phyloP scores from a whole-genome alignment of 2,113 vertebrate genomes.

The Hypocryptadius cinnamomeus region DNA sequence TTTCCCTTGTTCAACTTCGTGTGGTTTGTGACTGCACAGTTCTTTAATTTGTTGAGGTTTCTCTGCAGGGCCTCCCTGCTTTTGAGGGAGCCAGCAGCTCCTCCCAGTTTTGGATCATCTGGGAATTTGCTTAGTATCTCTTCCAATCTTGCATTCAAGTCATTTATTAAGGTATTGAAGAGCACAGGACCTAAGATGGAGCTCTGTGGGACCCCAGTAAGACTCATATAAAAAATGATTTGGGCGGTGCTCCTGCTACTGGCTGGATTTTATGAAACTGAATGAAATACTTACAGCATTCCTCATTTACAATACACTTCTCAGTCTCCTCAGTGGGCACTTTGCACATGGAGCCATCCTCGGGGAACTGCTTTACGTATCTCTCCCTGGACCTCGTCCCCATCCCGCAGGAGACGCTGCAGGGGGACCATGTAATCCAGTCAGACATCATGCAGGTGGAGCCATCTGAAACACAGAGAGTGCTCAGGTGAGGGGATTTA shows the following conservation, averaged over 20 bases:
- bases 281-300: conserved; percentile 83
- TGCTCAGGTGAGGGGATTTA: background rate
- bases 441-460: conserved; percentile 99
- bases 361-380: conserved; percentile 94
- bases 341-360: conserved; percentile 91
- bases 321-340: conserved; percentile 91
- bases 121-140: background rate
- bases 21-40: background rate
- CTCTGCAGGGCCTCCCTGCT: background rate
- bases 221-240: background rate
- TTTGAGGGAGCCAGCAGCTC: background rate
- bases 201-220: background rate
- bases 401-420: conserved; percentile 86
- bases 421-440: conserved; percentile 97
- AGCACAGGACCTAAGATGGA: background rate
- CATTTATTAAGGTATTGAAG: background rate
- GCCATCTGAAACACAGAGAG: conserved; percentile 75
- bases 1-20: background rate
- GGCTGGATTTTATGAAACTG: background rate
- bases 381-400: conserved; percentile 89
- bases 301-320: conserved; percentile 90
- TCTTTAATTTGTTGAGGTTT: background rate
- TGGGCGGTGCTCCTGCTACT: background rate
- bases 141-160: background rate
- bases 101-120: background rate